These are phyloP conservation scores for Agapostemon virescens DNA, from an alignment of 2,888 invertebrate genomes.

Conservation along the genomic window DNA sequence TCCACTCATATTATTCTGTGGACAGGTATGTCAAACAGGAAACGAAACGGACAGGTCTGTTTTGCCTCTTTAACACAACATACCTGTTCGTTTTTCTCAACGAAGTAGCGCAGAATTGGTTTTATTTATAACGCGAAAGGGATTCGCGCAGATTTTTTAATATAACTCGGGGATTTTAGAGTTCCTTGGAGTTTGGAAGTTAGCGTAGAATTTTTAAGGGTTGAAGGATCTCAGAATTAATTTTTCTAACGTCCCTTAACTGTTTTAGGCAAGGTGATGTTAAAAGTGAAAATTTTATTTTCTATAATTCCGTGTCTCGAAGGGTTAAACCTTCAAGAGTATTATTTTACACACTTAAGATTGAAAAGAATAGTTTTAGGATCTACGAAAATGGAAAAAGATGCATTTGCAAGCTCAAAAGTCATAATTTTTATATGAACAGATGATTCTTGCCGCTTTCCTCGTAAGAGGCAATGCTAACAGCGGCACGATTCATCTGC, in stretches of 20 bases:
- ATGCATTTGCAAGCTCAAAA: not conserved
- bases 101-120: not conserved
- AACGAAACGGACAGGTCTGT: not conserved
- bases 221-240: not conserved
- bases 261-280: too few relatives aligned
- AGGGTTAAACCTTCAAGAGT: not conserved
- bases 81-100: not conserved
- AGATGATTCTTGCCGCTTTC: not conserved
- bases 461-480: not conserved
- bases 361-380: not conserved
- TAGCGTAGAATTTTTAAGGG: too few relatives aligned
- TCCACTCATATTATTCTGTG: not conserved
- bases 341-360: not conserved
- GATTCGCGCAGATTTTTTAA: not conserved
- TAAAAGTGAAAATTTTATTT: too few relatives aligned
- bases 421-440: not conserved
- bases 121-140: not conserved
- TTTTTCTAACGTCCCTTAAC: not conserved
- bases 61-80: not conserved
- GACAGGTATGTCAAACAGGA: conserved; percentile 1
- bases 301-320: too few relatives aligned
- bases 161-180: not conserved
- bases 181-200: not conserved
- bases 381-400: not conserved
- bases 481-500: not conserved